Evolutionary conservation across 2,797 vertebrate genomes (phyloP).

Genomic region (Acrocephalus scirpaceus): DNA sequence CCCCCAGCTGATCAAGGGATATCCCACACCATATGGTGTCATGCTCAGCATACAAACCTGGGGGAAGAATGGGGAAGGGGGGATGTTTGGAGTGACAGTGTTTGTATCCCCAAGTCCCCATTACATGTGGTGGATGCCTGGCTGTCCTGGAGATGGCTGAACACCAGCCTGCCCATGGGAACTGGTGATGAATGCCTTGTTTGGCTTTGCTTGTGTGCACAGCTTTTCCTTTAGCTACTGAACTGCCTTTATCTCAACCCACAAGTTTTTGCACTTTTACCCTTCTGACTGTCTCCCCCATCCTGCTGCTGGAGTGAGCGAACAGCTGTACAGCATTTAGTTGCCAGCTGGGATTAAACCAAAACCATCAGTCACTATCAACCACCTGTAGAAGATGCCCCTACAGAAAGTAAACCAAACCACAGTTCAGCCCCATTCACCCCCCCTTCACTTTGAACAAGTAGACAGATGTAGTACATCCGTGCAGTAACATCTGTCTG

Average conservation of each 20-base stretch:
- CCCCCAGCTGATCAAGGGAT: not conserved
- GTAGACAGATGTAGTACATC: not conserved
- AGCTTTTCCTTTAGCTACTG: not conserved
- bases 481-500: not conserved
- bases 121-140: rapidly evolving
- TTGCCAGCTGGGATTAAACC: not conserved
- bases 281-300: not conserved
- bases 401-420: not conserved
- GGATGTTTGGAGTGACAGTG: not conserved
- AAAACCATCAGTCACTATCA: not conserved
- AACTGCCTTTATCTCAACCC: not conserved
- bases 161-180: not conserved
- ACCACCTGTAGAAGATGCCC: not conserved
- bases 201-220: not conserved
- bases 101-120: rapidly evolving
- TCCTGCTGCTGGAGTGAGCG: rapidly evolving
- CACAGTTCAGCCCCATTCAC: not conserved
- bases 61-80: no score
- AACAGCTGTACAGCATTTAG: not conserved
- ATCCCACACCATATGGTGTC: not conserved
- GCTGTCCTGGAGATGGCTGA: not conserved
- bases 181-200: no score
- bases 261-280: not conserved
- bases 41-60: not conserved
- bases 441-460: not conserved